These are phyloP conservation scores for Beris chalybata DNA, from an alignment of 2,888 invertebrate genomes.

Conservation along the genomic window DNA sequence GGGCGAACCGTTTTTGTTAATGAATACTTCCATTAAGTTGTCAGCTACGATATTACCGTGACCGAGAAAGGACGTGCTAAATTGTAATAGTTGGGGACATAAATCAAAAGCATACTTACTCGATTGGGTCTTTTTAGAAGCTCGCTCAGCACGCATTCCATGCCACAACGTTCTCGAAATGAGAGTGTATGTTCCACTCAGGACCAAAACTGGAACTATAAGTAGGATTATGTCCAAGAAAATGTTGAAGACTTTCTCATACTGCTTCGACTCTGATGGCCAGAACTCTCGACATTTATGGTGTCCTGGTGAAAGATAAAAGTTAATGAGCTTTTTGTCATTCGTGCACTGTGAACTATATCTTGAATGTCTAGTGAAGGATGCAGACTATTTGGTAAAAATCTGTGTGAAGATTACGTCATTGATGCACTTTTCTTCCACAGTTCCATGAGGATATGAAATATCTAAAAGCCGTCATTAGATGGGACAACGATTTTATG, in stretches of 20 bases:
- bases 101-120: constrained; percentile 43
- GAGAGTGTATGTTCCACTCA: constrained; percentile 63
- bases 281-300: constrained; percentile 63
- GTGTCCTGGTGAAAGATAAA: constrained; percentile 53
- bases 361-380: too few relatives aligned
- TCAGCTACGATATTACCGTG: constrained; percentile 45
- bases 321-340: too few relatives aligned
- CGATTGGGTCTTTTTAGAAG: constrained; percentile 55
- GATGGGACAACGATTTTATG: too few relatives aligned
- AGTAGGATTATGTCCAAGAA: constrained; percentile 64
- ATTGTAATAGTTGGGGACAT: background rate
- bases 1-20: constrained; percentile 55
- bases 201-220: constrained; percentile 64
- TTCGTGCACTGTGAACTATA: too few relatives aligned
- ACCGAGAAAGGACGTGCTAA: too few relatives aligned
- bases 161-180: constrained; percentile 51
- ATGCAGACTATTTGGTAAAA: too few relatives aligned
- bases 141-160: constrained; percentile 47
- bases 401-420: too few relatives aligned
- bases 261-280: constrained; percentile 59
- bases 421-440: too few relatives aligned
- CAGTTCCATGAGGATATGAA: too few relatives aligned
- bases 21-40: constrained; percentile 56
- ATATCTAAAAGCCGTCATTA: too few relatives aligned
- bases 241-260: constrained; percentile 64